Evolutionary conservation across 2,888 invertebrate genomes (phyloP).

Genomic region (Aplocera efformata): DNA sequence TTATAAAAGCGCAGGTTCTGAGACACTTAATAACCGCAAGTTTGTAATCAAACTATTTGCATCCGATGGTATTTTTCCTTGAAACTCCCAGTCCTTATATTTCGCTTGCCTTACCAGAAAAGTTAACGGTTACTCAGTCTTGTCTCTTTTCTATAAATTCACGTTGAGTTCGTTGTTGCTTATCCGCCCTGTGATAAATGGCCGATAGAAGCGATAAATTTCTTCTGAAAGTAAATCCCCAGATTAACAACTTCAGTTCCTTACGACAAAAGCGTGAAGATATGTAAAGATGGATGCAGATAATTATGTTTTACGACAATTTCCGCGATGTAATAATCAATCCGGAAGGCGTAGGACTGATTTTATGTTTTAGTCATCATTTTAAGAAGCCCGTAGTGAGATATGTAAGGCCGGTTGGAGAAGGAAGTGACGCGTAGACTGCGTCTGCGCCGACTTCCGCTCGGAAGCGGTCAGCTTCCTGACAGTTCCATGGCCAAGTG

Average conservation of each 20-base stretch:
- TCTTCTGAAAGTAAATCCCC: conserved; percentile 9
- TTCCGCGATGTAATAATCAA: conserved; percentile 6
- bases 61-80: conserved; percentile 64
- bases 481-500: conserved; percentile 45
- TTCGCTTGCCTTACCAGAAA: conserved; percentile 42
- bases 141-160: conserved; percentile 30
- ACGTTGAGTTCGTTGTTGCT: conserved; percentile 26
- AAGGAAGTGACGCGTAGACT: conserved; percentile 58
- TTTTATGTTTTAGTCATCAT: conserved; percentile 14
- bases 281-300: conserved; percentile 8
- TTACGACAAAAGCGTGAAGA: conserved; percentile 7
- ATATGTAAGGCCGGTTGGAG: conserved; percentile 39
- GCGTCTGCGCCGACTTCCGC: conserved; percentile 57
- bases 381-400: conserved; percentile 13
- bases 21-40: conserved; percentile 57
- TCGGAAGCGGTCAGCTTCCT: conserved; percentile 66
- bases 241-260: conserved; percentile 1
- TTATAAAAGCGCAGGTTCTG: conserved; percentile 49
- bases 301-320: conserved; percentile 13
- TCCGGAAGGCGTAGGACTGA: conserved; percentile 5
- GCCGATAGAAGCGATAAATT: conserved; percentile 8
- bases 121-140: conserved; percentile 37
- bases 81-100: conserved; percentile 47
- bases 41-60: conserved; percentile 64
- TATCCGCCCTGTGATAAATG: conserved; percentile 15